These are phyloP conservation scores for Cyprinodon brontotheroides DNA, from an alignment of 2,113 vertebrate species.

Conservation along the genomic window DNA sequence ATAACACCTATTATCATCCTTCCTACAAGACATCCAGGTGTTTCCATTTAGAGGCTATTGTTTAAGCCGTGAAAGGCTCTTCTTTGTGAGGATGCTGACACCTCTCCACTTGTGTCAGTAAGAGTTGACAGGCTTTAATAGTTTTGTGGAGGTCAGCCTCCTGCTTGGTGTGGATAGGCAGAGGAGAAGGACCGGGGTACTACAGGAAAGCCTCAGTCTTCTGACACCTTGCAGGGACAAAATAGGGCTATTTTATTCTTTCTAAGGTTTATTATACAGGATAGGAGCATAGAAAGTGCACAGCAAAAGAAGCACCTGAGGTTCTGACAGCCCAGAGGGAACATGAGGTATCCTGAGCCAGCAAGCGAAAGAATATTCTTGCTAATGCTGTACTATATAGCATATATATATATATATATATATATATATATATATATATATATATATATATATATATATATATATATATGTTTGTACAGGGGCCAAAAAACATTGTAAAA, in stretches of 20 bases:
- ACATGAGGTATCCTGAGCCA: constrained; percentile 34
- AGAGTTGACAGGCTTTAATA: constrained; percentile 68
- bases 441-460: not conserved
- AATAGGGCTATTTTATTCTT: constrained; percentile 60
- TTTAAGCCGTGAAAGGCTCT: constrained; percentile 60
- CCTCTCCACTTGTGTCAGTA: constrained; percentile 63
- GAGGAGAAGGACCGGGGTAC: constrained; percentile 29
- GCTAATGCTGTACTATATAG: too few species aligned
- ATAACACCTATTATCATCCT: constrained; percentile 78
- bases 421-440: not conserved
- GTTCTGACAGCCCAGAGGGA: constrained; percentile 43
- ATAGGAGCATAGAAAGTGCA: constrained; percentile 45
- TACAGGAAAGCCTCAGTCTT: constrained; percentile 44
- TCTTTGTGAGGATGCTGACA: constrained; percentile 59
- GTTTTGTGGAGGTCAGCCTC: constrained; percentile 58
- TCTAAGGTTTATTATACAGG: constrained; percentile 59
- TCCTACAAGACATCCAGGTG: constrained; percentile 58
- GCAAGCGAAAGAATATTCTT: constrained; percentile 38
- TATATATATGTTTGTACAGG: constrained; percentile 3
- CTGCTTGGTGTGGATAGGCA: constrained; percentile 46
- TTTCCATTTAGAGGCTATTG: constrained; percentile 73
- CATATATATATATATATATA: not conserved
- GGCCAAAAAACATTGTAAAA: constrained; percentile 24
- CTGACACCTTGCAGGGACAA: constrained; percentile 48
- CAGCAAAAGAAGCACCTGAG: constrained; percentile 39